phyloP scores from a whole-genome alignment of 2,113 vertebrate species.

The Sturnus vulgaris region DNA sequence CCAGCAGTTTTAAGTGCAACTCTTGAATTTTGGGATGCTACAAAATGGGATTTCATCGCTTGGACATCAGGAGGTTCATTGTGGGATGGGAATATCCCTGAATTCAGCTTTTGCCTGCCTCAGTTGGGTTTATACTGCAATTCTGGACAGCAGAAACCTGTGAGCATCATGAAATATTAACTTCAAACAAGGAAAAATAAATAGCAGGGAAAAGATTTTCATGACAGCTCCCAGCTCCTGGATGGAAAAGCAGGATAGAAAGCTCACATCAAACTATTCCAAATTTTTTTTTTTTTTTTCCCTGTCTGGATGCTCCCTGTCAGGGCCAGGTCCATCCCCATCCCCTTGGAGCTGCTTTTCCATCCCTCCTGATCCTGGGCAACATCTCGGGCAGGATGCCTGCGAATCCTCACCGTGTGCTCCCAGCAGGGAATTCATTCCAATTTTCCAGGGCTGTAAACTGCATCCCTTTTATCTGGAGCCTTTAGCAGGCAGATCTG shows the following conservation, averaged over 20 bases:
- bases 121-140: rapidly evolving
- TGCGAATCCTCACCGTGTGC: neutral
- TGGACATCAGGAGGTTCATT: no score
- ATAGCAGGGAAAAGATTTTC: neutral
- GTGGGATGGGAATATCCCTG: neutral
- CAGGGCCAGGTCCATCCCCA: rapidly evolving
- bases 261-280: rapidly evolving
- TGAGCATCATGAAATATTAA: rapidly evolving
- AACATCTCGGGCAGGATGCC: neutral
- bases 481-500: neutral
- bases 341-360: neutral
- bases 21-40: neutral
- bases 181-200: neutral
- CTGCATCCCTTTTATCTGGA: slow-evolving; percentile 6
- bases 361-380: neutral
- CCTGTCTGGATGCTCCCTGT: rapidly evolving
- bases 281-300: neutral
- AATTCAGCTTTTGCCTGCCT: neutral
- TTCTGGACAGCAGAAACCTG: rapidly evolving
- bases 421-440: neutral
- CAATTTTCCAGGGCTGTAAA: slow-evolving; percentile 11
- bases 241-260: neutral
- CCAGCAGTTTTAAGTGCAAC: no score
- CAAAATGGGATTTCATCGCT: neutral
- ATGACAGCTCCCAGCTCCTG: rapidly evolving